Conservation (phyloP, 2,113 vertebrate species). For the Pluvianellus socialis region DNA sequence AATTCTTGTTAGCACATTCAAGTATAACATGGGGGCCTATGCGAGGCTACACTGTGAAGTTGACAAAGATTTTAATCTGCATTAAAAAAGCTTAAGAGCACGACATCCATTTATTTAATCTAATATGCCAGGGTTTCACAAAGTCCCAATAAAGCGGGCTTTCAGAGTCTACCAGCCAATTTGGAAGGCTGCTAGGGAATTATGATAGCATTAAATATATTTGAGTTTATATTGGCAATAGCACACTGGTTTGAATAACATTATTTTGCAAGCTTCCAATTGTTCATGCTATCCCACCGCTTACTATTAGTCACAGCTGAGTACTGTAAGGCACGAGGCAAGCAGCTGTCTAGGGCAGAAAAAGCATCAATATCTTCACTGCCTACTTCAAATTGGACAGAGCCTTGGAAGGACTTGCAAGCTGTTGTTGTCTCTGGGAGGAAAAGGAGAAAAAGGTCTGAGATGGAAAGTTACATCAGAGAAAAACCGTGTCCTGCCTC, state of each 20-base stretch:
- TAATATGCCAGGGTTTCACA: not conserved
- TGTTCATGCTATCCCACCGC: not conserved
- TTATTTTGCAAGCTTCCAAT: not conserved
- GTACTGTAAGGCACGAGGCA: not conserved
- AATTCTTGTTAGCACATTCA: not conserved
- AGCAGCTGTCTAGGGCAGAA: not conserved
- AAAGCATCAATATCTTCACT: not conserved
- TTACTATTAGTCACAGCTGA: not conserved
- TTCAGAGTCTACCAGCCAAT: not conserved
- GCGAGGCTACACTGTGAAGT: not conserved
- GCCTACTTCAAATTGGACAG: not conserved
- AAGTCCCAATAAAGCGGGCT: not conserved
- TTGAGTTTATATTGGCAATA: not conserved
- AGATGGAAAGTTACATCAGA: not conserved
- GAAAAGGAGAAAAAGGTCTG: not conserved
- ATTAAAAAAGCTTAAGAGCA: not conserved
- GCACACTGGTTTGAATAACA: not conserved
- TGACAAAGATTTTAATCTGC: constrained; percentile 17
- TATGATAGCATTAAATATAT: not conserved
- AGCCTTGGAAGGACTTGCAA: not conserved
- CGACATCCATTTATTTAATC: not conserved
- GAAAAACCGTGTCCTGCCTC: not conserved
- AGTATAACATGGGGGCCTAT: not conserved
- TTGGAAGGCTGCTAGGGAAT: not conserved
- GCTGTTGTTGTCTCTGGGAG: not conserved